Evolutionary conservation across 1,140 invertebrate genomes (phyloP).

Genomic region (Achroia grisella): DNA sequence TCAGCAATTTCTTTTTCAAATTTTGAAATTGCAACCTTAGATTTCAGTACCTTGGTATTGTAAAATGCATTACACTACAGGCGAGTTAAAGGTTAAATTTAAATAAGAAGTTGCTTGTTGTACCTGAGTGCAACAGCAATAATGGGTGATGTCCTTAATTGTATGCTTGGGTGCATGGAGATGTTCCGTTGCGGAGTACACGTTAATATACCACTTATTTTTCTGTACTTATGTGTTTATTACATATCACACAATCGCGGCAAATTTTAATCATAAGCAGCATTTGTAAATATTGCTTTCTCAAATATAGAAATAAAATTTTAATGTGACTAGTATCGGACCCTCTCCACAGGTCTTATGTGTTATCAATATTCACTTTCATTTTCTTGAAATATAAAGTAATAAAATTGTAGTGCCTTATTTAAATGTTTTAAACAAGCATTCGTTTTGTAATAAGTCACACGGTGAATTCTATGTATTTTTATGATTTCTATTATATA

Average conservation of each 20-base stretch:
- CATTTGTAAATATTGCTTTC: constrained; percentile 24
- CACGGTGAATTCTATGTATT: too few relatives aligned
- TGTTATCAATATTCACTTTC: background rate
- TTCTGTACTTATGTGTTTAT: constrained; percentile 28
- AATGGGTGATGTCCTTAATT: too few relatives aligned
- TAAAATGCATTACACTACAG: too few relatives aligned
- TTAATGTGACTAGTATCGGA: constrained; percentile 14
- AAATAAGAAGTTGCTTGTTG: too few relatives aligned
- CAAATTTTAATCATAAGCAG: constrained; percentile 14
- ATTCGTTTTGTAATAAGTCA: too few relatives aligned
- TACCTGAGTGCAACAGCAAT: too few relatives aligned
- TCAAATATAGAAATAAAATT: constrained; percentile 11
- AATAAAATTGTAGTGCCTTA: constrained; percentile 26
- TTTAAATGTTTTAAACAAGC: constrained; percentile 11
- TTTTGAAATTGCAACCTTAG: too few relatives aligned
- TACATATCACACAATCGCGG: constrained; percentile 26
- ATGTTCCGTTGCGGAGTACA: constrained; percentile 14
- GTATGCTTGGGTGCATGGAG: constrained; percentile 19
- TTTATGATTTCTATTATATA: too few relatives aligned
- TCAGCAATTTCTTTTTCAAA: too few relatives aligned
- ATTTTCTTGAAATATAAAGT: background rate
- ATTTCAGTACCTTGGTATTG: too few relatives aligned
- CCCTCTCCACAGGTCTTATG: constrained; percentile 17
- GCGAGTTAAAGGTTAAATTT: too few relatives aligned
- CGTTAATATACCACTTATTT: constrained; percentile 17